Percentiles rank a stretch among this genome's conserved stretches.
Evolutionary conservation across 2,113 vertebrate genomes (phyloP).

Genomic region (Scatophagus argus): DNA sequence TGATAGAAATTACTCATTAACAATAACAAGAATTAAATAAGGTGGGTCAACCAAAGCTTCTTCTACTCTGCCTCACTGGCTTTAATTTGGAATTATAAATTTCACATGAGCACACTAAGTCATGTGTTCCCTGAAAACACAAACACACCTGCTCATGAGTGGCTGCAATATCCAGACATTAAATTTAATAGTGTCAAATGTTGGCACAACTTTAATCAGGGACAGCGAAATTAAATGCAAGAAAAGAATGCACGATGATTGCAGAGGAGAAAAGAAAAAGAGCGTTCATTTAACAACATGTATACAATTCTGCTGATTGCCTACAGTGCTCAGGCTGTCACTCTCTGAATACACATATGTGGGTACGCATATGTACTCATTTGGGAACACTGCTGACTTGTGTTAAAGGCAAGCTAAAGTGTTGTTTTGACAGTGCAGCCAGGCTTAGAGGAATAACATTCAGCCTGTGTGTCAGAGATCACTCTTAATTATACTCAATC

Average conservation of each 20-base stretch:
- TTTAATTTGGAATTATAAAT: constrained; percentile 28
- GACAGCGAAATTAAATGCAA: not conserved
- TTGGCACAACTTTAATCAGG: not conserved
- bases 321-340: not conserved
- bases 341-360: not conserved
- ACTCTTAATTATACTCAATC: constrained; percentile 70
- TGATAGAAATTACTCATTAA: constrained; percentile 13
- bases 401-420: constrained; percentile 16
- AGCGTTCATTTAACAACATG: not conserved
- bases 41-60: constrained; percentile 8
- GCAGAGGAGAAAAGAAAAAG: constrained; percentile 1
- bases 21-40: constrained; percentile 35
- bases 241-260: not conserved
- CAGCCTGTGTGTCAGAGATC: constrained; percentile 68
- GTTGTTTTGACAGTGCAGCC: constrained; percentile 35
- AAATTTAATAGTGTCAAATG: constrained; percentile 25
- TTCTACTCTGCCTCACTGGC: not conserved
- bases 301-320: not conserved
- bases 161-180: constrained; percentile 18
- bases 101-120: not conserved
- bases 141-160: not conserved
- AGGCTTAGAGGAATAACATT: constrained; percentile 50
- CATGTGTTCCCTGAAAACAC: not conserved
- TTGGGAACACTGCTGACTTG: not conserved
- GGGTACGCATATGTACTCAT: not conserved